phyloP scores from a whole-genome alignment of 2,113 vertebrate species.

The Gambusia holbrooki region DNA sequence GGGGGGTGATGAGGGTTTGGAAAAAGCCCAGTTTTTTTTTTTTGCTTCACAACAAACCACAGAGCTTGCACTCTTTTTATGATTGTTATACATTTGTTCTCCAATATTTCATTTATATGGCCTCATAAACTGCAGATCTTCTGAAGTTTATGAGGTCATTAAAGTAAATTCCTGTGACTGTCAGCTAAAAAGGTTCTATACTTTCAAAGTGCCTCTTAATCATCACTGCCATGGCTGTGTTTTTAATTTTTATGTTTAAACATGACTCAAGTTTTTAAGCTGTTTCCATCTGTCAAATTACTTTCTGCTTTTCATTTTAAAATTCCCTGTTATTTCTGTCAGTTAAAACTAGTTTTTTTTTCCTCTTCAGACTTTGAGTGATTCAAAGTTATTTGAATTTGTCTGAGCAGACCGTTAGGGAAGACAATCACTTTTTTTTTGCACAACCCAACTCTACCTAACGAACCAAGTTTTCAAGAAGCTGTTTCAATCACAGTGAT shows the following conservation, averaged over 20 bases:
- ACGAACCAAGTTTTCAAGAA: background rate
- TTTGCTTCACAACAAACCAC: background rate
- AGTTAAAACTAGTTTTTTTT: background rate
- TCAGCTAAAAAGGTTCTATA: conserved; percentile 17
- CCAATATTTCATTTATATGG: conserved; percentile 1
- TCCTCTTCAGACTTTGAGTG: background rate
- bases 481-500: conserved; percentile 10
- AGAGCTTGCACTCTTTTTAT: conserved; percentile 47
- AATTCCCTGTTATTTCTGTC: background rate
- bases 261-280: background rate
- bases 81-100: conserved; percentile 25
- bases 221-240: conserved; percentile 17
- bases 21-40: background rate
- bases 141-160: background rate
- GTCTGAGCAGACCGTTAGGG: background rate
- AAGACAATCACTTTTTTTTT: background rate
- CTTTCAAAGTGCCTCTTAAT: conserved; percentile 61
- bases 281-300: background rate
- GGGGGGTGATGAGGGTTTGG: background rate
- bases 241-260: background rate
- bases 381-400: background rate
- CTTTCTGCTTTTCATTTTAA: background rate
- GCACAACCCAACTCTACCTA: background rate
- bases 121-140: background rate
- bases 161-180: background rate